Conservation (phyloP, 1,140 invertebrate genomes). For the Ceratina japonica region DNA sequence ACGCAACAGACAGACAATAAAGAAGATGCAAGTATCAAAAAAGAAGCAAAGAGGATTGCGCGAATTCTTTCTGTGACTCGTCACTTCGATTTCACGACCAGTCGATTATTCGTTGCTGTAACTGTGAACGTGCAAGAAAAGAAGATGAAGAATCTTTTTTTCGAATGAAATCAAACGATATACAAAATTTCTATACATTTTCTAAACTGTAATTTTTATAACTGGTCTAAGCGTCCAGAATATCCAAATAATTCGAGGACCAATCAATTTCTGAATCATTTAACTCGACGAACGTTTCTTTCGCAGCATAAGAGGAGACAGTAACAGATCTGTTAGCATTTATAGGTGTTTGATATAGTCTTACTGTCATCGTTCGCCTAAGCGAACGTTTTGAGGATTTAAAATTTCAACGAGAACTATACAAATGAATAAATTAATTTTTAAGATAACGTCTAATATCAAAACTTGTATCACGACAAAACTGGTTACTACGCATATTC, state of each 20-base stretch:
- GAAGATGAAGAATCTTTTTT: neutral
- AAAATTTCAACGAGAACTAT: too few relatives aligned
- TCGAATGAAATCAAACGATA: neutral
- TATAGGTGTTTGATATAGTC: too few relatives aligned
- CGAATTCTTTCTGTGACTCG: constrained; percentile 35
- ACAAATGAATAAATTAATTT: neutral
- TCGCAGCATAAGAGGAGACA: neutral
- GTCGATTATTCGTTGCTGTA: constrained; percentile 32
- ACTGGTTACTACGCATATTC: too few relatives aligned
- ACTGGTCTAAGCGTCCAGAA: constrained; percentile 47
- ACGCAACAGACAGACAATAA: constrained; percentile 78
- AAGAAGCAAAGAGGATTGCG: constrained; percentile 55
- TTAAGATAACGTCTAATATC: neutral
- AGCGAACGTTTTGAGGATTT: too few relatives aligned
- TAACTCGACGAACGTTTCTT: neutral
- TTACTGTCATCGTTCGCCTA: too few relatives aligned
- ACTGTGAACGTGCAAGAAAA: neutral
- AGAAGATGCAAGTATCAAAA: constrained; percentile 76
- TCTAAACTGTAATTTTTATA: neutral
- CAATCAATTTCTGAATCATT: constrained; percentile 23
- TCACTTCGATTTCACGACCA: constrained; percentile 9
- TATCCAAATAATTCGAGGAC: constrained; percentile 42
- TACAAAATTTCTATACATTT: constrained; percentile 12
- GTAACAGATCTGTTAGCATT: neutral
- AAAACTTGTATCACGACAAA: too few relatives aligned